These are phyloP conservation scores for Lepidonotus clava DNA, from an alignment of 2,888 invertebrate species.

Conservation along the genomic window DNA sequence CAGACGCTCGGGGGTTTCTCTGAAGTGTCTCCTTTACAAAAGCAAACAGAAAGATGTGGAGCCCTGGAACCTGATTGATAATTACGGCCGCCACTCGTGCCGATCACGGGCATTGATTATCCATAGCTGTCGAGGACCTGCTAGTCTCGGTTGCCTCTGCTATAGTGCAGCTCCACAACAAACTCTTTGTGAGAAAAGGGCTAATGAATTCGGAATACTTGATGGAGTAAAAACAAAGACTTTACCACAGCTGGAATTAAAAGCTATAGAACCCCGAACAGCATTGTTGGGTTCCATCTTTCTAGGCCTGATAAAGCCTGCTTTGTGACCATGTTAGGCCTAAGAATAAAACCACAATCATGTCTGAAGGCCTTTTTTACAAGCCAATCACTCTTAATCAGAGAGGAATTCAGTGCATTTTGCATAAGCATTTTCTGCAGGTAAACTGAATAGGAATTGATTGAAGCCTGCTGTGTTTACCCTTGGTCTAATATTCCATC, in stretches of 20 bases:
- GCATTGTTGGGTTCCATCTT: too few relatives aligned
- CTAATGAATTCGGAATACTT: neutral
- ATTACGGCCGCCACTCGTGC: neutral
- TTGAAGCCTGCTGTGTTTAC: neutral
- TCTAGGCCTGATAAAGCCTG: too few relatives aligned
- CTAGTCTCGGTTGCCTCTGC: too few relatives aligned
- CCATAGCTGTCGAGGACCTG: constrained; percentile 1
- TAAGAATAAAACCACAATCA: too few relatives aligned
- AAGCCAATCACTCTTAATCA: too few relatives aligned
- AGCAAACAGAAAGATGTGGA: neutral
- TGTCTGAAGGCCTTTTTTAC: too few relatives aligned
- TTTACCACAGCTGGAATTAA: neutral
- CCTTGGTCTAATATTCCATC: neutral
- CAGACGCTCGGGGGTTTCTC: too few relatives aligned
- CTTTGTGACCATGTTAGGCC: too few relatives aligned
- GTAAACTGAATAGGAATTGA: neutral
- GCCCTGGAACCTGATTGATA: neutral
- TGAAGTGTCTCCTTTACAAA: neutral
- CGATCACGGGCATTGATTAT: neutral
- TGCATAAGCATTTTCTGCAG: too few relatives aligned
- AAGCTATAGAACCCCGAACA: neutral
- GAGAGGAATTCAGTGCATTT: too few relatives aligned
- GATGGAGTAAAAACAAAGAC: neutral
- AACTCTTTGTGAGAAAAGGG: neutral
- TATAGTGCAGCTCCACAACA: neutral